Percentiles rank a stretch among this genome's conserved stretches.
Conservation (phyloP, 2,113 vertebrate species). For the Chinchilla lanigera region DNA sequence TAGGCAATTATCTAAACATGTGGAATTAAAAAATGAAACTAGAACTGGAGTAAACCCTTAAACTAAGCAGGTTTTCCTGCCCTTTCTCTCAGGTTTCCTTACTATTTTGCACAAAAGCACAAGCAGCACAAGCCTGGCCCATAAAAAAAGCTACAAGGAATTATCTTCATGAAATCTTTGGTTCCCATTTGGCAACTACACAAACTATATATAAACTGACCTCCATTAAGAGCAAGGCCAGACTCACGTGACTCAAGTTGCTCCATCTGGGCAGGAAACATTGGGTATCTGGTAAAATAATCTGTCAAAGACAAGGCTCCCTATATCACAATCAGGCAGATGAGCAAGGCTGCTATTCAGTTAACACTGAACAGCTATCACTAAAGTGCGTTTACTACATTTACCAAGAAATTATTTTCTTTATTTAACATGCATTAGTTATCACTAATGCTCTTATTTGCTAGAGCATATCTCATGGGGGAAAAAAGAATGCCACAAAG, state of each 20-base stretch:
- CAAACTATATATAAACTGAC: slow-evolving; percentile 40
- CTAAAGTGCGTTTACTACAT: neutral
- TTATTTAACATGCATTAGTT: neutral
- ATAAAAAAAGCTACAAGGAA: neutral
- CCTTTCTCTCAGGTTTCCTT: slow-evolving; percentile 6
- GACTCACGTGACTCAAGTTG: slow-evolving; percentile 22
- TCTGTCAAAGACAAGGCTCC: slow-evolving; percentile 33
- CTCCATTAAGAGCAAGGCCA: slow-evolving; percentile 40
- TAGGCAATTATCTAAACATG: neutral
- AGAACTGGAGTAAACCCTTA: neutral
- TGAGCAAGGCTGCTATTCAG: neutral
- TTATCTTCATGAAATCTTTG: slow-evolving; percentile 46
- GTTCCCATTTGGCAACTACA: slow-evolving; percentile 43
- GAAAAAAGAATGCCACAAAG: neutral
- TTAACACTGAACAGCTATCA: neutral
- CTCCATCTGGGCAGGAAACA: slow-evolving; percentile 14
- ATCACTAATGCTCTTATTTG: slow-evolving; percentile 27
- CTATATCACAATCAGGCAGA: neutral
- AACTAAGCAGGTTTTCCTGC: neutral
- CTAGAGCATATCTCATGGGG: neutral
- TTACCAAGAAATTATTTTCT: slow-evolving; percentile 29
- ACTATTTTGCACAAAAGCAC: neutral
- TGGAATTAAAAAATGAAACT: slow-evolving; percentile 44
- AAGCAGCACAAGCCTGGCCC: neutral
- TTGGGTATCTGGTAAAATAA: slow-evolving; percentile 23